Conservation (phyloP, 1,140 invertebrate species). For the Proctacanthus coquilletti region DNA sequence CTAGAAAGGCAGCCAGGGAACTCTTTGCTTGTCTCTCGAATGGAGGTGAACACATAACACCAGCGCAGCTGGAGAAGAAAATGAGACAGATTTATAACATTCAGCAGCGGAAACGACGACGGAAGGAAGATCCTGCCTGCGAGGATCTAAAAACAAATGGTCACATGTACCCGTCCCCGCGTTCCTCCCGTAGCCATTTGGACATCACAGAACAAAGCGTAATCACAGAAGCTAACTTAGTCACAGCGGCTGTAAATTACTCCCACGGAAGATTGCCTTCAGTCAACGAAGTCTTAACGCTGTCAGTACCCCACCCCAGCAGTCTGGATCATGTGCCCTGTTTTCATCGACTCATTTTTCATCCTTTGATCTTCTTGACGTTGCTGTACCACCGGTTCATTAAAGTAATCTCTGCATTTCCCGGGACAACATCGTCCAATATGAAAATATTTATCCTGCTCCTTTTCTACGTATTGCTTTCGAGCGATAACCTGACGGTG, state of each 20-base stretch:
- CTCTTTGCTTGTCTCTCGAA: slow-evolving; percentile 71
- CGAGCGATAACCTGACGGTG: slow-evolving; percentile 44
- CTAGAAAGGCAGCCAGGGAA: slow-evolving; percentile 64
- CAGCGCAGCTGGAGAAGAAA: slow-evolving; percentile 51
- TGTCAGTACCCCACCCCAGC: slow-evolving; percentile 45
- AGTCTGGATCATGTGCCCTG: slow-evolving; percentile 50
- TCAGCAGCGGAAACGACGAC: slow-evolving; percentile 27
- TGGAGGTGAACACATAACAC: slow-evolving; percentile 72
- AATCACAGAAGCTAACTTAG: slow-evolving; percentile 60
- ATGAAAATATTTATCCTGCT: slow-evolving; percentile 46
- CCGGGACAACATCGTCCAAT: slow-evolving; percentile 41
- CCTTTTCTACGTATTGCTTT: slow-evolving; percentile 50
- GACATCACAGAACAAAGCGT: slow-evolving; percentile 18
- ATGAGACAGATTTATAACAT: slow-evolving; percentile 47
- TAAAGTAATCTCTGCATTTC: slow-evolving; percentile 42
- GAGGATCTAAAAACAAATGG: too few relatives aligned
- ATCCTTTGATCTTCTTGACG: slow-evolving; percentile 50
- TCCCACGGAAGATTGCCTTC: slow-evolving; percentile 59
- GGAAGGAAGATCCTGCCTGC: too few relatives aligned
- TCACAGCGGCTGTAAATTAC: slow-evolving; percentile 65
- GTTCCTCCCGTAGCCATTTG: background rate
- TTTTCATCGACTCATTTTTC: slow-evolving; percentile 49
- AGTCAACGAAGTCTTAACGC: slow-evolving; percentile 53
- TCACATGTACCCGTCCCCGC: background rate
- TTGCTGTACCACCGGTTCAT: slow-evolving; percentile 49